Evolutionary conservation across 2,888 invertebrate genomes (phyloP), one percentile per base, ranked within the genome.

Genomic region (Drosophila longiperda): DNA sequence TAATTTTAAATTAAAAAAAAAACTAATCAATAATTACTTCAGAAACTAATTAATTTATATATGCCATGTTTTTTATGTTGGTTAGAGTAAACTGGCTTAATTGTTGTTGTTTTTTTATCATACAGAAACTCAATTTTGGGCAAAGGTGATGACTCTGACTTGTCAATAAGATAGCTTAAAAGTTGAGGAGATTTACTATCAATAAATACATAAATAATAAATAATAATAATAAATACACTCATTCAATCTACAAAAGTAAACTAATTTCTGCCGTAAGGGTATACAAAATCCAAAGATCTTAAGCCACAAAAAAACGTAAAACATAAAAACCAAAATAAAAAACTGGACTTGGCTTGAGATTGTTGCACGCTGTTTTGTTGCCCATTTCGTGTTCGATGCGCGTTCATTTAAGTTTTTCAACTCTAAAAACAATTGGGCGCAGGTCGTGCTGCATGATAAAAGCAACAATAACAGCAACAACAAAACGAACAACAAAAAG

Each of bases 391-490:
- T 89, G 89, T 89, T 82, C 90, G 81, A 85, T 80, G 89, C 87
- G 79, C 85, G 80, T 87, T 87, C 85, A 81, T 89, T 87, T 88
- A 85, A 81, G 75, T 78, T 87, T 85, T 66, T 50, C 40, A 40
- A 68, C 78, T 72, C 55, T 26, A 29, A 77, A 84, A 89, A 87
- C 90, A 90, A 84, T 88, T 90, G 90, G 82, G 76, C 80, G 82
- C 84, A 88, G 87, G 89, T 89, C 89, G 89, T 89, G 89, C 86
- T 75, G 78, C 89, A 91, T 91, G 89, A 89, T 87, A 87, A 73
- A 70, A 60, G 52, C 76, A 75, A 52, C 72, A 66, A 34, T 68
- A 73, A 45, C 65, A 63, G 40, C 65, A 62, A 7, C 12, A 20
- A 1, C 34, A 9, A 9, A 5, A 26, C 2, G 26, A n/a, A 6